These are phyloP conservation scores for Leptinotarsa defecta DNA, from an alignment of 1,140 invertebrate genomes.

Conservation along the genomic window DNA sequence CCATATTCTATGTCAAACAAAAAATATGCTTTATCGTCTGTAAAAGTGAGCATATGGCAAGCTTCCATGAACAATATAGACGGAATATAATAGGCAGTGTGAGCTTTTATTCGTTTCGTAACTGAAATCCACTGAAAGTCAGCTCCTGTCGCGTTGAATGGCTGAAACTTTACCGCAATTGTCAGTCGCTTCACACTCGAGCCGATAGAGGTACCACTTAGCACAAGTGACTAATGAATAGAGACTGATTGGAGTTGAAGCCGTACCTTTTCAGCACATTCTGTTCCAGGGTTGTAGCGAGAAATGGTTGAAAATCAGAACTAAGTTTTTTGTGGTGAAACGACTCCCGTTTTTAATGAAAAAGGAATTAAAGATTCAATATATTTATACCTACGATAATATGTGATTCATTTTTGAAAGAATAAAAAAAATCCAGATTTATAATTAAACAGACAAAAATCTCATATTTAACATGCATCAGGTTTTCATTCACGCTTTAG, in stretches of 20 bases:
- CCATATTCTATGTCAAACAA: background rate
- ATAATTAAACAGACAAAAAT: too few relatives aligned
- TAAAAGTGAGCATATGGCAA: background rate
- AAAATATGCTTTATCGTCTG: background rate
- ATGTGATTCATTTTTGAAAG: too few relatives aligned
- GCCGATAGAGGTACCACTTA: constrained; percentile 44
- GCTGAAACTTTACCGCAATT: constrained; percentile 55
- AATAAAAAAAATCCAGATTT: too few relatives aligned
- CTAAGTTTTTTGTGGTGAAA: too few relatives aligned
- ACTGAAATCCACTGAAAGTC: constrained; percentile 33
- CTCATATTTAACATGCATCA: too few relatives aligned
- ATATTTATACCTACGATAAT: too few relatives aligned
- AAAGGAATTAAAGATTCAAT: too few relatives aligned
- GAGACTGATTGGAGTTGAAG: constrained; percentile 40
- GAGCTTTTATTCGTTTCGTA: constrained; percentile 24
- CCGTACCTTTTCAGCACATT: constrained; percentile 15
- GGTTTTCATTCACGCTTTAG: too few relatives aligned
- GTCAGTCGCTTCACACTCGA: constrained; percentile 49
- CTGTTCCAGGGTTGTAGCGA: background rate
- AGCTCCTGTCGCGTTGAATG: constrained; percentile 29
- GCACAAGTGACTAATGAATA: constrained; percentile 47
- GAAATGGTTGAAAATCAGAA: background rate
- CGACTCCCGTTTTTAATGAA: too few relatives aligned
- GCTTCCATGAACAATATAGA: constrained; percentile 12
- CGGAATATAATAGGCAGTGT: constrained; percentile 19